Conservation (phyloP, 2,888 invertebrate species). For the Meiosimyza platycephala region DNA sequence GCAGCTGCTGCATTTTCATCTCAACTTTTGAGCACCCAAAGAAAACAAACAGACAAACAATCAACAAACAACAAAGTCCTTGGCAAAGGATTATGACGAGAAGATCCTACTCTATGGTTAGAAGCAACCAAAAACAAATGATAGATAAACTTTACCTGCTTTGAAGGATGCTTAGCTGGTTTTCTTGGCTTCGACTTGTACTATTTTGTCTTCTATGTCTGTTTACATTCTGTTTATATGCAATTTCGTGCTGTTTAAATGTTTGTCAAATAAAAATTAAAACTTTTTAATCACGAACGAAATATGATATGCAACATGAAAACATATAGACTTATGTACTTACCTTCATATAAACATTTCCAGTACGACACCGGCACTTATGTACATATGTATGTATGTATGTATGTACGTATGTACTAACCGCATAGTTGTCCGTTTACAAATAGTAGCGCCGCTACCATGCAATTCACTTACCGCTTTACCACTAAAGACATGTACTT, state of each 20-base stretch:
- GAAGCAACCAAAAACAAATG: conserved; percentile 21
- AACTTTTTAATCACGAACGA: conserved; percentile 37
- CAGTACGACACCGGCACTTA: neutral
- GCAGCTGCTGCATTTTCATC: neutral
- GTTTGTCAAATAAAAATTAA: conserved; percentile 43
- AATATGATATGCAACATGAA: conserved; percentile 10
- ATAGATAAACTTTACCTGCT: conserved; percentile 17
- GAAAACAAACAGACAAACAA: conserved; percentile 7
- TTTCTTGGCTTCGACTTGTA: conserved; percentile 3
- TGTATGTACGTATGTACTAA: too few species aligned
- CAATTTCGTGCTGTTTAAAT: conserved; percentile 50
- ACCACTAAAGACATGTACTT: too few species aligned
- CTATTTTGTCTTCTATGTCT: conserved; percentile 18
- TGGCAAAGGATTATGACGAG: conserved; percentile 12
- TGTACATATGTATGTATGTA: too few species aligned
- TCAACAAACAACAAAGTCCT: conserved; percentile 15
- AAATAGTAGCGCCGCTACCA: too few species aligned
- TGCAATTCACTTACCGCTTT: too few species aligned
- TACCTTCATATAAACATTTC: neutral
- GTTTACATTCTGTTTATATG: conserved; percentile 46
- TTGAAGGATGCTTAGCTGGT: neutral
- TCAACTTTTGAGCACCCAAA: neutral
- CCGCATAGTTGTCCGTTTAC: too few species aligned
- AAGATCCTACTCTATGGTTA: neutral
- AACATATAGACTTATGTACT: conserved; percentile 10